Conservation (phyloP, 2,797 vertebrate genomes). For the Ibycter americanus region DNA sequence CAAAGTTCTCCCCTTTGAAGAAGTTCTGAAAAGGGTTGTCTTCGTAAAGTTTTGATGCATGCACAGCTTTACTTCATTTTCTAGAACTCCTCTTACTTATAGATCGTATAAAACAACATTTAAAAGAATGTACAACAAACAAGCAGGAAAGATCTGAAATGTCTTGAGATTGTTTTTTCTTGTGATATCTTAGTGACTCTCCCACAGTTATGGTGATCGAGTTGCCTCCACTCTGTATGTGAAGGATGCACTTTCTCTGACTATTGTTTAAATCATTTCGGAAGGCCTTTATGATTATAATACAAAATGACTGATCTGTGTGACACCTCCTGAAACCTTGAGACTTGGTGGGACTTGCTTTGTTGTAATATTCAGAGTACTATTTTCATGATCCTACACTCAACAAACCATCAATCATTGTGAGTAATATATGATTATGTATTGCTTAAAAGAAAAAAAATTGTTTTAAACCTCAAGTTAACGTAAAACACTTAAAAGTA, state of each 20-base stretch:
- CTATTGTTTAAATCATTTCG: not conserved
- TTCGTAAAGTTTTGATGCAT: not conserved
- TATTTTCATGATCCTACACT: constrained; percentile 21
- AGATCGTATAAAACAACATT: not conserved
- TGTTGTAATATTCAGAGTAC: constrained; percentile 30
- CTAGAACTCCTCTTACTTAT: not conserved
- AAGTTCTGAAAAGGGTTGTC: not conserved
- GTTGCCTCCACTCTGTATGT: not conserved
- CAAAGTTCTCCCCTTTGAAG: not conserved
- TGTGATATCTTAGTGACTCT: not conserved
- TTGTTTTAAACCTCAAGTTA: not conserved
- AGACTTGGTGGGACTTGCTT: not conserved
- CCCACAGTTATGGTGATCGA: not conserved
- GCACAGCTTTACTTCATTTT: not conserved
- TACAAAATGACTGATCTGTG: constrained; percentile 11
- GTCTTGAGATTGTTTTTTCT: not conserved
- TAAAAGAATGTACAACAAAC: not conserved
- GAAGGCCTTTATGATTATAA: not conserved
- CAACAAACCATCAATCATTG: constrained; percentile 40
- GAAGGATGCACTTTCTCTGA: not conserved
- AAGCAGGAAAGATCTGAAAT: not conserved
- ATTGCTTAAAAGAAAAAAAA: not conserved
- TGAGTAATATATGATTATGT: constrained; percentile 44
- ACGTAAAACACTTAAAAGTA: not conserved
- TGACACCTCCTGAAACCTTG: constrained; percentile 22